These are phyloP conservation scores for Hiodon tergisus DNA, from an alignment of 2,113 vertebrate species.

Conservation along the genomic window DNA sequence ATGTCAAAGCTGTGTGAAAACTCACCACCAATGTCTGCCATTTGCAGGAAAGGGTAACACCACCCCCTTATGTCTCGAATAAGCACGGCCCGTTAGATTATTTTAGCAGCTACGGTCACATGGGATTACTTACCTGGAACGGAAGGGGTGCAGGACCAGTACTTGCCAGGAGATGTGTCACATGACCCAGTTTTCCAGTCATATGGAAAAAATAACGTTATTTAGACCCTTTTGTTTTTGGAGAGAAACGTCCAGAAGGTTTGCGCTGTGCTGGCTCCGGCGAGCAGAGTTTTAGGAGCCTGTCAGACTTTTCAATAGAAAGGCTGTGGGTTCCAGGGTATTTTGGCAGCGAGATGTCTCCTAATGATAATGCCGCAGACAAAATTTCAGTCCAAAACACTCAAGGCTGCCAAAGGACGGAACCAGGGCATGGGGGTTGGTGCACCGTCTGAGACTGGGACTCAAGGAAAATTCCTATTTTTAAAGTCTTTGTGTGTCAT, in stretches of 20 bases:
- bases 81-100: background rate
- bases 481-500: background rate
- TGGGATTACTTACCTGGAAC: background rate
- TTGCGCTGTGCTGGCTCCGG: constrained; percentile 1
- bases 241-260: constrained; percentile 3
- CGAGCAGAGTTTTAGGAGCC: background rate
- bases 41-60: too few species aligned
- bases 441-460: too few species aligned
- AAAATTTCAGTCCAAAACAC: constrained; percentile 8
- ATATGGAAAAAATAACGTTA: background rate
- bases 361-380: constrained; percentile 6
- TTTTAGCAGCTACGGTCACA: background rate
- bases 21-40: too few species aligned
- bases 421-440: background rate
- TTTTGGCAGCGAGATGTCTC: background rate
- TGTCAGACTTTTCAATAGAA: background rate
- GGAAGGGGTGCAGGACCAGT: background rate
- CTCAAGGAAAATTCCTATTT: too few species aligned
- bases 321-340: background rate
- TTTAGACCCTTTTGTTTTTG: background rate
- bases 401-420: background rate
- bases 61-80: background rate
- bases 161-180: background rate
- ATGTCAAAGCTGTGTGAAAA: too few species aligned
- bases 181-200: background rate